phyloP scores from a whole-genome alignment of 2,113 vertebrate genomes.

The Mirounga angustirostris region DNA sequence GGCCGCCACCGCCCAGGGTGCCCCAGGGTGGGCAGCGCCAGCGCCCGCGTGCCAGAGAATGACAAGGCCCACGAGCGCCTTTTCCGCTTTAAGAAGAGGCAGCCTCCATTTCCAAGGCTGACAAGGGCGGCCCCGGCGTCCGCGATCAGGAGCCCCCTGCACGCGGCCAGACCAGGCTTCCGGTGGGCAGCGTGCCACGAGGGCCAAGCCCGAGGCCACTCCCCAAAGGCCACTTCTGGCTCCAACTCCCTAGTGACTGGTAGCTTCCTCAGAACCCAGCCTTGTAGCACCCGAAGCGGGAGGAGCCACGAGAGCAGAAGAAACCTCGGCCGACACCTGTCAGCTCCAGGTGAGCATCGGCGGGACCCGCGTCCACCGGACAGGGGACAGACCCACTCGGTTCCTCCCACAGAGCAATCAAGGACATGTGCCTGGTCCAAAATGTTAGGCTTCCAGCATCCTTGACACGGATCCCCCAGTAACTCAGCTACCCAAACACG shows the following conservation, averaged over 20 bases:
- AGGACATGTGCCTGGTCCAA: fast-evolving
- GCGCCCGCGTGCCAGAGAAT: not conserved
- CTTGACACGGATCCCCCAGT: fast-evolving
- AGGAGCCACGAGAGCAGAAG: not conserved
- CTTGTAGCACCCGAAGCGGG: fast-evolving
- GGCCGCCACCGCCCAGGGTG: fast-evolving
- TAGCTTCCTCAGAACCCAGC: not conserved
- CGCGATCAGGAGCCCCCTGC: no score
- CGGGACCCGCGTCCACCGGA: not conserved
- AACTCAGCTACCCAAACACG: fast-evolving
- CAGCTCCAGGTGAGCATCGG: not conserved
- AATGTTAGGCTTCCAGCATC: not conserved
- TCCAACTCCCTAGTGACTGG: not conserved
- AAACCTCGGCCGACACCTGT: fast-evolving
- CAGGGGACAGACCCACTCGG: not conserved
- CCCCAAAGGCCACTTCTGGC: fast-evolving
- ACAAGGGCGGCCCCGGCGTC: not conserved
- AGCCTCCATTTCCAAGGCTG: not conserved
- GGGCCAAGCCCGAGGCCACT: no score
- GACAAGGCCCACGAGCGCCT: not conserved
- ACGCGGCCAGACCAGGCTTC: not conserved
- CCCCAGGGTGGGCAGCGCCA: not conserved
- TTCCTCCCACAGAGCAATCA: no score
- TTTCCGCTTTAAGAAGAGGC: not conserved
- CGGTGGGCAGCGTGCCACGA: not conserved